Evolutionary conservation across 1,140 invertebrate species (phyloP).

Genomic region (Leptoteleia sp.): DNA sequence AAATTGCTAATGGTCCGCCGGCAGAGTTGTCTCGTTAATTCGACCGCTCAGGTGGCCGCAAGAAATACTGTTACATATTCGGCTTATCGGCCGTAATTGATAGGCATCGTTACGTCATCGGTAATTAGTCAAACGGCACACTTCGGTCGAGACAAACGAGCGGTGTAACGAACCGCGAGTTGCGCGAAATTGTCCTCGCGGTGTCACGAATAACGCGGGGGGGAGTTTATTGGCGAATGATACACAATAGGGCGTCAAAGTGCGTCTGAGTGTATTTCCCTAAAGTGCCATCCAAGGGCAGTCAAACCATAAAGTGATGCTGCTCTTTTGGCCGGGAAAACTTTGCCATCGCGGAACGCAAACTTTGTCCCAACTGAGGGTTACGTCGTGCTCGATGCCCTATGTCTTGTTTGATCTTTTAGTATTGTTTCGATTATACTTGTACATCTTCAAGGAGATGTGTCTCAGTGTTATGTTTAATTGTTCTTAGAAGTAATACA

Average conservation of each 20-base stretch:
- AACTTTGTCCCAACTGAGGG: slow-evolving; percentile 54
- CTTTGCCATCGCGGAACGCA: slow-evolving; percentile 55
- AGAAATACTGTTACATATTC: slow-evolving; percentile 27
- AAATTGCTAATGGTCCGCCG: slow-evolving; percentile 66
- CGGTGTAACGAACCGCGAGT: slow-evolving; percentile 12
- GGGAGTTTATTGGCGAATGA: slow-evolving; percentile 74
- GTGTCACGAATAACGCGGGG: slow-evolving; percentile 31
- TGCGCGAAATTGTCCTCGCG: slow-evolving; percentile 47
- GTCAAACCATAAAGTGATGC: slow-evolving; percentile 79
- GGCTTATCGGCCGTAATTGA: slow-evolving; percentile 36
- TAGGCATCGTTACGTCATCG: slow-evolving; percentile 7
- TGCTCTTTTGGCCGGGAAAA: slow-evolving; percentile 60
- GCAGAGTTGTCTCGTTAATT: slow-evolving; percentile 58
- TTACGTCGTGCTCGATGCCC: slow-evolving; percentile 41
- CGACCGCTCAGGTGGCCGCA: slow-evolving; percentile 47
- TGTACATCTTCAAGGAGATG: neutral
- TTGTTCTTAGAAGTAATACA: too few species aligned
- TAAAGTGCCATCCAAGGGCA: slow-evolving; percentile 80
- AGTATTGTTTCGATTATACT: slow-evolving; percentile 45
- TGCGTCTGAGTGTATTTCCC: slow-evolving; percentile 75
- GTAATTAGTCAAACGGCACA: slow-evolving; percentile 23
- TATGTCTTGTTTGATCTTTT: slow-evolving; percentile 41
- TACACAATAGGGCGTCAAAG: slow-evolving; percentile 72
- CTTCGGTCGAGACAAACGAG: neutral
- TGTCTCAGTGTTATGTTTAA: neutral